phyloP scores from a whole-genome alignment of 1,140 invertebrate genomes.

The Pachyrhynchus sulphureomaculatus region DNA sequence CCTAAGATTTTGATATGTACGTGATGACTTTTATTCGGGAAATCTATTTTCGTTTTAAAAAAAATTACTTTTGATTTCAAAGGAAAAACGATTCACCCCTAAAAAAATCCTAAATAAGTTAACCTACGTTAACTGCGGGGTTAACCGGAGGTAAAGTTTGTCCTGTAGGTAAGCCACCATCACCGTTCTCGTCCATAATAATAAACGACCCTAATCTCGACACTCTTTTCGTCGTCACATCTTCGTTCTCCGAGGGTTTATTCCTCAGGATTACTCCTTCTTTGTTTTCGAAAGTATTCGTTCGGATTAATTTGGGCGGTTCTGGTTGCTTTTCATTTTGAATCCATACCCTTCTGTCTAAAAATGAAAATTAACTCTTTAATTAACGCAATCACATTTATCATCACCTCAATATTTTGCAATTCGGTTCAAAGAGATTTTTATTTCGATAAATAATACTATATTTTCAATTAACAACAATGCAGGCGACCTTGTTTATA shows the following conservation, averaged over 20 bases:
- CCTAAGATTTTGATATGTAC: no score
- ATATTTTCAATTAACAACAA: no score
- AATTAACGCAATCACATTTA: not conserved
- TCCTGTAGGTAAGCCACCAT: not conserved
- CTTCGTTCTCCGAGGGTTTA: constrained; percentile 31
- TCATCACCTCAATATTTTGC: no score
- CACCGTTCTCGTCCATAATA: constrained; percentile 36
- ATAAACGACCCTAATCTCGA: constrained; percentile 57
- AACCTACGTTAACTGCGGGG: not conserved
- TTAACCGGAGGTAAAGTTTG: not conserved
- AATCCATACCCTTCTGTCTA: constrained; percentile 68
- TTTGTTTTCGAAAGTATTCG: constrained; percentile 41
- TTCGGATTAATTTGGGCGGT: constrained; percentile 32
- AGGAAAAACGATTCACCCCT: no score
- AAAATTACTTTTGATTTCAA: no score
- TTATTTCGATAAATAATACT: no score
- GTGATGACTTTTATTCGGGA: no score
- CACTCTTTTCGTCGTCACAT: constrained; percentile 50
- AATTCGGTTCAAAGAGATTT: no score
- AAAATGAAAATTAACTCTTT: constrained; percentile 34
- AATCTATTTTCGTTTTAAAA: no score
- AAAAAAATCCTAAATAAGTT: not conserved
- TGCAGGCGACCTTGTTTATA: no score
- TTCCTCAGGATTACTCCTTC: constrained; percentile 42
- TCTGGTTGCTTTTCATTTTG: constrained; percentile 36